phyloP scores from a whole-genome alignment of 2,888 invertebrate species.

The Drosophila rubida region DNA sequence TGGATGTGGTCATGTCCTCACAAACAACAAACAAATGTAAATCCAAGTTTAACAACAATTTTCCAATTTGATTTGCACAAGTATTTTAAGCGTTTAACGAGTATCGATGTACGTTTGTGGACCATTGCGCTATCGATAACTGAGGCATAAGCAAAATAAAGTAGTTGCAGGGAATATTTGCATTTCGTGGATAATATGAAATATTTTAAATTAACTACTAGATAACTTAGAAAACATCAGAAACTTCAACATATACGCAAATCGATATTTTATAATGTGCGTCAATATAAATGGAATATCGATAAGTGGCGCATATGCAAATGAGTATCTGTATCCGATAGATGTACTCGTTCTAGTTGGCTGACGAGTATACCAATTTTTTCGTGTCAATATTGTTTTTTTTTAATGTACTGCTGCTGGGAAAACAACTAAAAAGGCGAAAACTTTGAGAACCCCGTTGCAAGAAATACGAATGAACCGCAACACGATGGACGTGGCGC shows the following conservation, averaged over 20 bases:
- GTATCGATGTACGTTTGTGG: not conserved
- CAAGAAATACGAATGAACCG: slow-evolving; percentile 1
- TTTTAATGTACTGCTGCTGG: slow-evolving; percentile 59
- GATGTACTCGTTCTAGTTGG: slow-evolving; percentile 61
- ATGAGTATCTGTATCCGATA: slow-evolving; percentile 44
- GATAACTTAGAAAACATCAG: not conserved
- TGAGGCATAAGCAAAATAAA: not conserved
- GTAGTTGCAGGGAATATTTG: not conserved
- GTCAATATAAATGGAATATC: not conserved
- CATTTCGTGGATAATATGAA: not conserved
- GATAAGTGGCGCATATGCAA: not conserved
- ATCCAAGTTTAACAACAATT: slow-evolving; percentile 26
- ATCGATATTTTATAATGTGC: not conserved
- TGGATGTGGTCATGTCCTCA: slow-evolving; percentile 54
- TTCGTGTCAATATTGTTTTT: slow-evolving; percentile 78
- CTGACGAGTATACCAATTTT: slow-evolving; percentile 77
- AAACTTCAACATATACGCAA: too few relatives aligned
- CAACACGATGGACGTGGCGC: slow-evolving; percentile 68
- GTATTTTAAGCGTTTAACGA: slow-evolving; percentile 29
- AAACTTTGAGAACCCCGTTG: slow-evolving; percentile 23
- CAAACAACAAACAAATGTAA: not conserved
- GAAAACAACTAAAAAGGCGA: slow-evolving; percentile 47
- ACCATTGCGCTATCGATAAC: not conserved
- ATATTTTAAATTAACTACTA: not conserved
- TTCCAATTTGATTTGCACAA: slow-evolving; percentile 39